A percentile compares a stretch with the other conserved stretches of the same genome.
phyloP scores from a whole-genome alignment of 2,797 vertebrate genomes.

The Gymnothorax javanicus region DNA sequence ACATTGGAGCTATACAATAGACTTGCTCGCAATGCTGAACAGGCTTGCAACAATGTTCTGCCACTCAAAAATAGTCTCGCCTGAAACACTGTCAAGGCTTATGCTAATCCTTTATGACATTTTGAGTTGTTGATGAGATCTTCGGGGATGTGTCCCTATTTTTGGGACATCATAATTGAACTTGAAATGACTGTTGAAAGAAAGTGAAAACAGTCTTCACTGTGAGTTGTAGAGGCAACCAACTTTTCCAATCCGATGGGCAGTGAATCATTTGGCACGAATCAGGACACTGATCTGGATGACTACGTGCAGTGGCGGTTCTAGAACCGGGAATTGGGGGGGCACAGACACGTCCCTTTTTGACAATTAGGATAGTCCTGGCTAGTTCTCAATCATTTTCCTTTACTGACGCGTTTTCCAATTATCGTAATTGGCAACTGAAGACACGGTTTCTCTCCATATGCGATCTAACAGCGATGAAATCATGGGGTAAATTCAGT shows the following conservation, averaged over 20 bases:
- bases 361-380: too few species aligned
- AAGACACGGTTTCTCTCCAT: too few species aligned
- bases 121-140: constrained; percentile 1
- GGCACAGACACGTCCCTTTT: too few species aligned
- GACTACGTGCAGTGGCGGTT: too few species aligned
- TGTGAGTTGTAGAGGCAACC: neutral
- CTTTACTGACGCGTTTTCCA: too few species aligned
- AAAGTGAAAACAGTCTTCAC: neutral
- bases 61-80: neutral
- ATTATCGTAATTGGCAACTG: too few species aligned
- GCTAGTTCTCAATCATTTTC: too few species aligned
- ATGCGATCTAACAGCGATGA: too few species aligned
- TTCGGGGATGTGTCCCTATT: constrained; percentile 6
- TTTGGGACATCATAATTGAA: neutral
- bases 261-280: constrained; percentile 14
- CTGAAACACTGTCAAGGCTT: neutral
- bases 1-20: neutral
- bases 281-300: constrained; percentile 61
- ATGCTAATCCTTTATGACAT: neutral
- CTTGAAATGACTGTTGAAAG: neutral
- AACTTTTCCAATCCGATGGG: neutral
- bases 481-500: too few species aligned
- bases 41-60: neutral
- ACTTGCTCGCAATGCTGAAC: neutral
- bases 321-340: too few species aligned